These are phyloP conservation scores for Cyaniris semiargus DNA, from an alignment of 2,888 invertebrate genomes.

Conservation along the genomic window DNA sequence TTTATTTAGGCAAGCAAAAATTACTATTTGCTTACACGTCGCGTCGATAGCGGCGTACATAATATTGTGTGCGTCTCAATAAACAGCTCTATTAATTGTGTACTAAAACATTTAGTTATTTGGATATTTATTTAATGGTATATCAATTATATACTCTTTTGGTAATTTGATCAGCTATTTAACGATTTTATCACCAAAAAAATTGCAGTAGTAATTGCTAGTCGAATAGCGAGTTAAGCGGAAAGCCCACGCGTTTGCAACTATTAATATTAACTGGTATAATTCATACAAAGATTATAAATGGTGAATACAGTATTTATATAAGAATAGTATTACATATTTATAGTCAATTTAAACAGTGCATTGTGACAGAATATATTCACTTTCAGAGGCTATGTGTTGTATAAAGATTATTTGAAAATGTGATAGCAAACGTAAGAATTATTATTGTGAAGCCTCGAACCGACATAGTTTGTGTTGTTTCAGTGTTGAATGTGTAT, in stretches of 20 bases:
- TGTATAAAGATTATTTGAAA: slow-evolving; percentile 20
- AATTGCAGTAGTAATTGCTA: not conserved
- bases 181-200: no score
- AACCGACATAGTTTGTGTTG: slow-evolving; percentile 8
- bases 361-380: slow-evolving; percentile 21
- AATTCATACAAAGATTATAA: slow-evolving; percentile 6
- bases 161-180: no score
- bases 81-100: not conserved
- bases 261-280: slow-evolving; percentile 2
- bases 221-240: not conserved
- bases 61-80: not conserved
- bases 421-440: slow-evolving; percentile 27
- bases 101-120: not conserved
- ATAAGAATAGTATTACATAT: slow-evolving; percentile 36
- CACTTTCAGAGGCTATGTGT: slow-evolving; percentile 26
- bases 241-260: not conserved
- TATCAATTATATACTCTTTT: not conserved
- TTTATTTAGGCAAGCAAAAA: no score
- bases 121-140: not conserved
- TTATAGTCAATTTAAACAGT: slow-evolving; percentile 30
- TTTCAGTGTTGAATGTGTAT: slow-evolving; percentile 2
- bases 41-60: not conserved
- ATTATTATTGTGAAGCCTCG: slow-evolving; percentile 16
- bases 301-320: slow-evolving; percentile 35
- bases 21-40: not conserved